Base-by-base conservation (phyloP, 1,140 invertebrate species). In the Sminthurides bifidus region DNA sequence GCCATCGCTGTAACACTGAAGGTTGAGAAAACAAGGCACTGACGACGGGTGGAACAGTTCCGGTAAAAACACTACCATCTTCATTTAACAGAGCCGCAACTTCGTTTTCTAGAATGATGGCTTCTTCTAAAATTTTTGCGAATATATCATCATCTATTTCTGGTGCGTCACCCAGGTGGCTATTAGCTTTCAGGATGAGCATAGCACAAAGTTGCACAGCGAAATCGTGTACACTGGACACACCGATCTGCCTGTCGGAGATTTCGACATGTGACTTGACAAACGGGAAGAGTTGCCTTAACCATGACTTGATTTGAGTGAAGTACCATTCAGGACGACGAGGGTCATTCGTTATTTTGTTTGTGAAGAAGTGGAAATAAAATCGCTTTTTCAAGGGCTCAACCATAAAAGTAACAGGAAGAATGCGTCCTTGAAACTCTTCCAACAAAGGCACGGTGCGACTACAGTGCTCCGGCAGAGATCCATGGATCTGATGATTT, bases 241-340 rank as follows among this genome's bases (percentile, higher is more conserved):
- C 17, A 10, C 48, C 23, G 24, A 43, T 24, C 44, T 59, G 57
- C 17, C 31, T 15, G 0, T 49, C 35, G 12, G 52, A 44, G 21
- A 56, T 50, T 19, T 64, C 63, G 12, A 64, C 19, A 30, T 61
- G 51, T 3, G 49, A 54, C 33, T 41, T 41, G 37, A 65, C 35
- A 38, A 65, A 65, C 12, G 63, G 63, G 2, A 59, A 35, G 30
- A 65, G 31, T 15, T 61, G 55, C 12, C 57, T 52, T n/a, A 58
- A 26, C 63, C 63, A 65, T 2, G 38, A 31, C 48, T 61, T 65
- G 3, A 61, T 51, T 48, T 65, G 63, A 21, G 57, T 41, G 57
- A 65, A 65, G 37, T 65, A 65, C 63, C 63, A 65, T 26, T 65
- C 63, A n/a, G 63, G 63, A 26, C 51, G 46, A 14, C 30, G 26